Base-by-base conservation (phyloP, 2,888 invertebrate genomes). In the Pteria penguin region DNA sequence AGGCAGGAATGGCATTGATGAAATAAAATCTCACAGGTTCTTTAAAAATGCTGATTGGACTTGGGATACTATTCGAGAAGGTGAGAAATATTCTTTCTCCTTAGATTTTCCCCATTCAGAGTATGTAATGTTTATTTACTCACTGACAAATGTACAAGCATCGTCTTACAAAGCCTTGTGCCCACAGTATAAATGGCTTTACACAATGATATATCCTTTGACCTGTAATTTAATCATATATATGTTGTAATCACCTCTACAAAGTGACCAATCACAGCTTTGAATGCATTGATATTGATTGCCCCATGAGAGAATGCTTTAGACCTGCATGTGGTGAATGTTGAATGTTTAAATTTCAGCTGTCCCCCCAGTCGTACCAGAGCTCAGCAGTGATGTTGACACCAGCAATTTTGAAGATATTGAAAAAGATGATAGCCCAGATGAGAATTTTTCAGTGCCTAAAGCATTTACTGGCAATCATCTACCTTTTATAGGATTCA, bases 391-490 rank as follows among this genome's bases (percentile, higher is more conserved):
- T 81, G 99, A 99, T 91, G 98, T 98, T 91, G 99, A 99, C 92
- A 98, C 99, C 0, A 96, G 97, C 87, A 97, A 99, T 93, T 99
- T 99, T 93, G 99, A 99, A 92, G 98, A 98, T 88, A 96, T 98
- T 79, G 98, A 98, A 89, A 96, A 97, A 90, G 97, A 98, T 81
- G 97, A 98, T 91, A 95, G 95, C 27, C 86, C 89, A 2, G 97
- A 97, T 91, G 98, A 99, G 92, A 95, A 96, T 86, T 99, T 99
- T 93, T 97, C 98, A 32, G 95, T 96, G 86, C 98, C 99, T 72
- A 99, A 98, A 94, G 97, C 98, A 57, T 99, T 99, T 93, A 97
- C 97, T 77, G 99, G 98, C 76, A 98, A 99, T 93, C 98, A 99
- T 93, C 94, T 99, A 87, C 98, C 99, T 2, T 99, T 99, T 93